Percentiles rank a stretch among this genome's conserved stretches.
Evolutionary conservation across 2,113 vertebrate genomes (phyloP).

Genomic region (Corvus moneduloides): DNA sequence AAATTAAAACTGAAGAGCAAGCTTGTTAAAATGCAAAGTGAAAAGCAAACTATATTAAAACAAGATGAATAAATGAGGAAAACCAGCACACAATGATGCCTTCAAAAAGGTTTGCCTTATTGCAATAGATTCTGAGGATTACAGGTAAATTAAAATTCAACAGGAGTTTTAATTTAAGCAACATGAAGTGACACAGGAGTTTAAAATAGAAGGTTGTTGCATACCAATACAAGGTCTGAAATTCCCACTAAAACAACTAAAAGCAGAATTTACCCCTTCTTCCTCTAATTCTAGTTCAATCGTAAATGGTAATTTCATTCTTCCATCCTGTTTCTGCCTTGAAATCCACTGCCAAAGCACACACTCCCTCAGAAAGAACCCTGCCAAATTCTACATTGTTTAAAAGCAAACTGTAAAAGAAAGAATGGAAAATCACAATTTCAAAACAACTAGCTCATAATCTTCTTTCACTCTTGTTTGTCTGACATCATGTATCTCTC

Average conservation of each 20-base stretch:
- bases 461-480: neutral
- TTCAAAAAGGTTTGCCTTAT: neutral
- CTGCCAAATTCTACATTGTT: conserved; percentile 24
- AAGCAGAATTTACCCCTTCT: neutral
- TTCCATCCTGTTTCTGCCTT: conserved; percentile 25
- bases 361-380: neutral
- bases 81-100: neutral
- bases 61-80: neutral
- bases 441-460: neutral
- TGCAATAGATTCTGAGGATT: neutral
- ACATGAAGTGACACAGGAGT: neutral
- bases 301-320: neutral
- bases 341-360: neutral
- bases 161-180: neutral
- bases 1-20: conserved; percentile 54
- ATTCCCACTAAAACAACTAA: neutral
- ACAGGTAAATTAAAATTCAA: neutral
- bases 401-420: neutral
- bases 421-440: conserved; percentile 17
- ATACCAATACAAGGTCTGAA: neutral
- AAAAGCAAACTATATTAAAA: conserved; percentile 46
- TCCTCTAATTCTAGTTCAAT: neutral
- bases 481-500: neutral
- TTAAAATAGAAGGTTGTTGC: neutral
- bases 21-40: conserved; percentile 58